Conservation (phyloP, 2,113 vertebrate species). For the Vidua chalybeata region DNA sequence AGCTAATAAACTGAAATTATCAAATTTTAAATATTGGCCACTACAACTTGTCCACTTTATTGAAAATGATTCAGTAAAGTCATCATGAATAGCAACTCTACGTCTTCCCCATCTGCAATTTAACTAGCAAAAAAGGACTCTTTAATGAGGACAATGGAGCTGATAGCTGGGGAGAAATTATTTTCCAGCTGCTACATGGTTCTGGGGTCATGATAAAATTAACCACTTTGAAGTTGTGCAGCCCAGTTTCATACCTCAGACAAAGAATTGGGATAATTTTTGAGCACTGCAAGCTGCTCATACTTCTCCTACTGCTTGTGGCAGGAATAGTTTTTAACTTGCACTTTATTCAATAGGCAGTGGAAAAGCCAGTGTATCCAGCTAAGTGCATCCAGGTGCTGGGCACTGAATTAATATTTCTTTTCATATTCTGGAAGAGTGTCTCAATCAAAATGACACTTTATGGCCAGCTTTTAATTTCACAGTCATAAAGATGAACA, state of each 20-base stretch:
- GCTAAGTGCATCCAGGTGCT: not conserved
- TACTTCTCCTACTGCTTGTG: not conserved
- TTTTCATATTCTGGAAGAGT: not conserved
- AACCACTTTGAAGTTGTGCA: not conserved
- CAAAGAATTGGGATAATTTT: not conserved
- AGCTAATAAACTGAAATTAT: not conserved
- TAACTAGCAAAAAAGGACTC: not conserved
- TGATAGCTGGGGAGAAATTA: not conserved
- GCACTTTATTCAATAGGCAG: not conserved
- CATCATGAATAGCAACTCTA: not conserved
- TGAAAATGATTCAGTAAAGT: not conserved
- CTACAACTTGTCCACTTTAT: not conserved
- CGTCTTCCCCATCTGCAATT: not conserved
- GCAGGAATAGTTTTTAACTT: not conserved
- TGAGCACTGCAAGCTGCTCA: not conserved
- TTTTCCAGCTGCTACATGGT: not conserved
- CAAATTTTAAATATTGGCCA: not conserved
- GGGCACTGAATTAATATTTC: not conserved
- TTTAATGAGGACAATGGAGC: not conserved
- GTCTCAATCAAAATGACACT: not conserved
- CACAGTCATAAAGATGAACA: constrained; percentile 5
- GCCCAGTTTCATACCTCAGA: not conserved
- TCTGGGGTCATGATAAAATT: not conserved
- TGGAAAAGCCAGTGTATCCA: not conserved
- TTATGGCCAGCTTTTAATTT: not conserved